Evolutionary conservation across 2,888 invertebrate species (phyloP).

Genomic region (Octodonta nipae): DNA sequence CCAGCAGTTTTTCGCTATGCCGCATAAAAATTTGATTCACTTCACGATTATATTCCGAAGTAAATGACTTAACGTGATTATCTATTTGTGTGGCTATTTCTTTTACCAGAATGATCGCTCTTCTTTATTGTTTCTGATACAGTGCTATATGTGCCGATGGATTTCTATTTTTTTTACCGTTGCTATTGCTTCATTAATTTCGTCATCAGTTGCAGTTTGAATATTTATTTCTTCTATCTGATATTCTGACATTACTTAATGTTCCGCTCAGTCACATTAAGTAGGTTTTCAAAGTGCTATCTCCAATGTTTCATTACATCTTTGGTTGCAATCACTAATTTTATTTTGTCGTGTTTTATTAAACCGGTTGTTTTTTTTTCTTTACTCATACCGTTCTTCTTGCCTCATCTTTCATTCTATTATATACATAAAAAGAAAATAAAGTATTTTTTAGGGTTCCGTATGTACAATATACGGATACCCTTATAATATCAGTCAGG

Average conservation of each 20-base stretch:
- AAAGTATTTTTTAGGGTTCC: no score
- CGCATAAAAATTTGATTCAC: constrained; percentile 1
- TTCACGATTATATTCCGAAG: background rate
- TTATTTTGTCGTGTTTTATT: background rate
- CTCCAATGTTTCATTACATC: constrained; percentile 1
- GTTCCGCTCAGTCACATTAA: background rate
- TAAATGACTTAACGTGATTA: background rate
- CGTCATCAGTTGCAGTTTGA: background rate
- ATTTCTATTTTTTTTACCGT: background rate
- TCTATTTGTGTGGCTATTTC: background rate
- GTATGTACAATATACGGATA: no score
- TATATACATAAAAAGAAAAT: no score
- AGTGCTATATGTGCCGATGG: background rate
- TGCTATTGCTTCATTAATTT: constrained; percentile 1
- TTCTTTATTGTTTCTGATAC: constrained; percentile 1
- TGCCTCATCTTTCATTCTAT: background rate
- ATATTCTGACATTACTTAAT: constrained; percentile 1
- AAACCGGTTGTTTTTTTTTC: constrained; percentile 1
- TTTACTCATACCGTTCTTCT: constrained; percentile 1
- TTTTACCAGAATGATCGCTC: background rate
- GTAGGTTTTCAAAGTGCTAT: constrained; percentile 1
- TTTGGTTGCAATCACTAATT: constrained; percentile 1
- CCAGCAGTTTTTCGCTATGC: background rate
- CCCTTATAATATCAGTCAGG: no score
- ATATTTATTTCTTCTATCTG: background rate